phyloP scores from a whole-genome alignment of 2,113 vertebrate species.

The Chaetops frenatus region DNA sequence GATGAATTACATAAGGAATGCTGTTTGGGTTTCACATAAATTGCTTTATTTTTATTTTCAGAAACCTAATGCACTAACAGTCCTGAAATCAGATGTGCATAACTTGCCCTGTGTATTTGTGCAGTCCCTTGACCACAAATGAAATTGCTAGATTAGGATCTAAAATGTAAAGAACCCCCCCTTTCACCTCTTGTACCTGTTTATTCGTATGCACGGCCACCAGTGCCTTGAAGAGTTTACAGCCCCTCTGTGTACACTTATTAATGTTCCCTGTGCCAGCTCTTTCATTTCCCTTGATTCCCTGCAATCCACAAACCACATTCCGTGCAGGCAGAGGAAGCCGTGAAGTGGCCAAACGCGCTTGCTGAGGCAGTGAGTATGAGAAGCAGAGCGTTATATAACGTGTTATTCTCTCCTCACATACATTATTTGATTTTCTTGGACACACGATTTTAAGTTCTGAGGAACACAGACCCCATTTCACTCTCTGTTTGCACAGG shows the following conservation, averaged over 20 bases:
- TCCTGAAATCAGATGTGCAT: not conserved
- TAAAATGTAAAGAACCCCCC: not conserved
- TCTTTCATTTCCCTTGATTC: not conserved
- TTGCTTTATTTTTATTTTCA: slow-evolving; percentile 16
- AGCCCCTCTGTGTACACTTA: not conserved
- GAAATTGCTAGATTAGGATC: not conserved
- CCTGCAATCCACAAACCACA: not conserved
- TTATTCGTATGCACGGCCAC: not conserved
- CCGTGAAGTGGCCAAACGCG: not conserved
- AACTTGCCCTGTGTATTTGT: not conserved
- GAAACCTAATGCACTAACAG: not conserved
- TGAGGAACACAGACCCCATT: not conserved
- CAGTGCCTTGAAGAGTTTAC: not conserved
- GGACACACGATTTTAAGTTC: not conserved
- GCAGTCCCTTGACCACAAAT: not conserved
- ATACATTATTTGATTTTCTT: not conserved
- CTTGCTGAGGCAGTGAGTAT: not conserved
- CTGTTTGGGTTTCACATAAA: not conserved
- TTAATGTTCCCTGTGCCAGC: not conserved
- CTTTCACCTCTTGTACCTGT: not conserved
- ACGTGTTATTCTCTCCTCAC: not conserved
- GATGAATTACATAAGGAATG: not conserved
- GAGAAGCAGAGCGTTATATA: not conserved
- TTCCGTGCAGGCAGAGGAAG: not conserved
- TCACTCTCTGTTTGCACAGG: not conserved